phyloP scores from a whole-genome alignment of 2,797 vertebrate species.

The Muscicapa striata region DNA sequence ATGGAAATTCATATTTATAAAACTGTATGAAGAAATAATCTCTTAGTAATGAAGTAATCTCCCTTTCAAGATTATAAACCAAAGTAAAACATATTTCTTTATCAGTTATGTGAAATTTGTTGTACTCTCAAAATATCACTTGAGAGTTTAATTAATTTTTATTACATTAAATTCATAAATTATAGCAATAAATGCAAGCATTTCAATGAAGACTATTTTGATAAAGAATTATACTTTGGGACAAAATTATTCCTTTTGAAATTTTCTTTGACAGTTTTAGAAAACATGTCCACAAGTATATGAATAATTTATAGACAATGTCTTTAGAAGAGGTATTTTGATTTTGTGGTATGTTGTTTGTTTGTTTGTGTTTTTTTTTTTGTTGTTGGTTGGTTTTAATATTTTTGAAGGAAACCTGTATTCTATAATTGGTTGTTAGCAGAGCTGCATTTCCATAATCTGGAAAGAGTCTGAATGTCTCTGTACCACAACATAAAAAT shows the following conservation, averaged over 20 bases:
- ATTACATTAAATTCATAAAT: neutral
- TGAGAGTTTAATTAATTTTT: neutral
- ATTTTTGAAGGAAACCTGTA: neutral
- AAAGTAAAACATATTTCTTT: neutral
- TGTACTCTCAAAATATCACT: neutral
- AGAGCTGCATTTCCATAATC: neutral
- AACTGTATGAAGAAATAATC: neutral
- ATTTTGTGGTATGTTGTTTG: neutral
- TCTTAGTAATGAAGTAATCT: neutral
- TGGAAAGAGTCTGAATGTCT: neutral
- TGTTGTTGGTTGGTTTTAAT: neutral
- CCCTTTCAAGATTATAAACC: neutral
- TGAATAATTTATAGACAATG: constrained; percentile 5
- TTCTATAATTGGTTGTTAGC: neutral
- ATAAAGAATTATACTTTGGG: neutral
- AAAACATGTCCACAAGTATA: neutral
- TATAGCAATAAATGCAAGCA: neutral
- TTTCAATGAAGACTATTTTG: neutral
- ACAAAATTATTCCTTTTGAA: neutral
- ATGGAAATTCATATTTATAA: constrained; percentile 9
- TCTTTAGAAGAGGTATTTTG: neutral
- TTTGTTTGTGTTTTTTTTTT: neutral
- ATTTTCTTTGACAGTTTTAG: constrained; percentile 11
- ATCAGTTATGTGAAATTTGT: neutral
- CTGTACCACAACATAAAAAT: constrained; percentile 37